A percentile compares a stretch with the other conserved stretches of the same genome.
These are phyloP conservation scores for Antheraea pernyi DNA, from an alignment of 1,140 invertebrate species.

Conservation along the genomic window DNA sequence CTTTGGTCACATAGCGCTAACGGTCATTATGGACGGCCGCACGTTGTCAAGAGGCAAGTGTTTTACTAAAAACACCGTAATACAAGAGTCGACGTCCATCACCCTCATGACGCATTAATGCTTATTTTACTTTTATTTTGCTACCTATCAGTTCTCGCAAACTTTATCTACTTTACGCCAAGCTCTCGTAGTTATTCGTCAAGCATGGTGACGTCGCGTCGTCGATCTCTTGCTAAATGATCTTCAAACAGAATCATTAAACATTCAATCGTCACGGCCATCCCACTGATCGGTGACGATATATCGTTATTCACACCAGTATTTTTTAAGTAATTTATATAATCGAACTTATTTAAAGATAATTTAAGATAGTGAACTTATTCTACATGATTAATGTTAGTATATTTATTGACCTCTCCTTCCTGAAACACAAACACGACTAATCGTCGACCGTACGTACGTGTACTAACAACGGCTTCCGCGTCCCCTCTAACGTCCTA, in stretches of 20 bases:
- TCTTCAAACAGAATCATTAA: constrained; percentile 24
- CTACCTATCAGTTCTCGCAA: constrained; percentile 57
- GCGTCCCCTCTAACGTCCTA: constrained; percentile 37
- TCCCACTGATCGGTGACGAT: constrained; percentile 28
- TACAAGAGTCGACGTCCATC: constrained; percentile 70
- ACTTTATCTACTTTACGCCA: constrained; percentile 38
- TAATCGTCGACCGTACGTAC: constrained; percentile 41
- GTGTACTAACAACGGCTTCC: constrained; percentile 57
- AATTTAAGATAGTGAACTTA: constrained; percentile 58
- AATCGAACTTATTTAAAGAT: constrained; percentile 33
- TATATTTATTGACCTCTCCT: constrained; percentile 88
- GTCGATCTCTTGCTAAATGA: constrained; percentile 46
- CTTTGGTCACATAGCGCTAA: constrained; percentile 74
- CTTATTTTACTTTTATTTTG: constrained; percentile 71
- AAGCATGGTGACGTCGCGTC: constrained; percentile 36
- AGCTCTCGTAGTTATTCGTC: constrained; percentile 33
- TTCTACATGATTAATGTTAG: constrained; percentile 82
- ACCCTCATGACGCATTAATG: constrained; percentile 76
- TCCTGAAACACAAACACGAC: constrained; percentile 87
- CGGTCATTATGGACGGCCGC: constrained; percentile 78
- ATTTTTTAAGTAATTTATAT: constrained; percentile 39
- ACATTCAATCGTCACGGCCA: constrained; percentile 23
- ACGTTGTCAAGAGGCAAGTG: constrained; percentile 80
- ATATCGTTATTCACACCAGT: constrained; percentile 20
- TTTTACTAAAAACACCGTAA: constrained; percentile 77